Percentiles rank a stretch among this genome's conserved stretches.
Evolutionary conservation across 2,113 vertebrate genomes (phyloP).

Genomic region (Merops nubicus): DNA sequence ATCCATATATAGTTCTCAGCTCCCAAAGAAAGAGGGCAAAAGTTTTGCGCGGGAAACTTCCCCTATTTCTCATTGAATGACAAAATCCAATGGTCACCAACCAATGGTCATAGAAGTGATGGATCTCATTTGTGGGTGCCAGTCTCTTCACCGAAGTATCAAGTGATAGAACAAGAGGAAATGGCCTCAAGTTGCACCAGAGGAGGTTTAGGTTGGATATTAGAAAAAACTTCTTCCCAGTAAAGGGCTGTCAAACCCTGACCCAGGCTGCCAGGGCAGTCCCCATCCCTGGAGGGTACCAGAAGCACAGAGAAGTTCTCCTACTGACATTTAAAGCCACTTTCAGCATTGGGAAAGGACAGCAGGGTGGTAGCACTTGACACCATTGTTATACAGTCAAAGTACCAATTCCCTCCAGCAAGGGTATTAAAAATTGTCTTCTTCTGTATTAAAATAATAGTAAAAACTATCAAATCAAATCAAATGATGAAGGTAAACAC

Average conservation of each 20-base stretch:
- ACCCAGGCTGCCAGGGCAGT: too few relatives aligned
- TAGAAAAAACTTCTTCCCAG: too few relatives aligned
- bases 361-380: background rate
- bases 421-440: background rate
- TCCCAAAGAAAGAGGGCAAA: background rate
- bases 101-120: background rate
- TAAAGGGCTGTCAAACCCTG: too few relatives aligned
- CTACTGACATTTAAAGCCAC: background rate
- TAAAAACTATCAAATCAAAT: slow-evolving; percentile 6
- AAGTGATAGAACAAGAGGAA: too few relatives aligned
- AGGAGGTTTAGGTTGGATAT: too few relatives aligned
- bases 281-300: too few relatives aligned
- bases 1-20: background rate
- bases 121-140: background rate
- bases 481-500: slow-evolving; percentile 38
- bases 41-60: background rate
- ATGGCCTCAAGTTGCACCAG: too few relatives aligned
- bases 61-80: background rate
- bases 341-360: background rate
- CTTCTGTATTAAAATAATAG: background rate
- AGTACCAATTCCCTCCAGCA: background rate
- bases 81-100: background rate
- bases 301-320: background rate
- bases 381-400: background rate
- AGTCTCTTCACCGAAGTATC: too few relatives aligned